Conservation (phyloP, 2,888 invertebrate species). For the Hydrotaea cyrtoneurina region DNA sequence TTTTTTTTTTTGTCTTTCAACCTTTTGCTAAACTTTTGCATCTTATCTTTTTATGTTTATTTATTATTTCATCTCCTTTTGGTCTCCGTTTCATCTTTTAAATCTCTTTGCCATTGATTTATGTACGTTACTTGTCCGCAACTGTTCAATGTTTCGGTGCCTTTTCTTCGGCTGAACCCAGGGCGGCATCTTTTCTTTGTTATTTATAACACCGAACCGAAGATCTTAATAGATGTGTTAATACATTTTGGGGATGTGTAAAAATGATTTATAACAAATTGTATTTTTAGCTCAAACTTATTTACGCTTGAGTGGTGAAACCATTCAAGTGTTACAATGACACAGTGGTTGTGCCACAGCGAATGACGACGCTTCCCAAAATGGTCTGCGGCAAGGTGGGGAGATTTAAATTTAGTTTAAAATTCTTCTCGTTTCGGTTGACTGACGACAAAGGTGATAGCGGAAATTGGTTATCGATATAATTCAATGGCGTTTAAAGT, state of each 20-base stretch:
- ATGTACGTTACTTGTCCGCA: background rate
- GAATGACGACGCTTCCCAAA: background rate
- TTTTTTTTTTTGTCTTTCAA: background rate
- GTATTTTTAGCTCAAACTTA: background rate
- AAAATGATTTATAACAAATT: slow-evolving; percentile 22
- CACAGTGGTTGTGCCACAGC: background rate
- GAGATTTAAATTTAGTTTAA: background rate
- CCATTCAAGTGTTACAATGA: slow-evolving; percentile 6
- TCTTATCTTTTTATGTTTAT: background rate
- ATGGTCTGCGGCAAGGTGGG: background rate
- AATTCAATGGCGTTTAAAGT: background rate
- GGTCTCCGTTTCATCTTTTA: background rate
- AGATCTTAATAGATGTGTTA: slow-evolving; percentile 8
- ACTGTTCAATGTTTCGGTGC: background rate
- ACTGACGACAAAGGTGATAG: background rate
- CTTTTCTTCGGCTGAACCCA: background rate
- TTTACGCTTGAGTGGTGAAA: slow-evolving; percentile 1
- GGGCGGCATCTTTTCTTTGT: background rate
- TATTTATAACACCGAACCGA: slow-evolving; percentile 1
- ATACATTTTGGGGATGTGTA: slow-evolving; percentile 6
- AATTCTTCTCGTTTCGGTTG: background rate
- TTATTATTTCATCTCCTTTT: too few species aligned
- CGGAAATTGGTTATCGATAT: background rate
- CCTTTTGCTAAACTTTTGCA: background rate
- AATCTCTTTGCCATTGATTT: slow-evolving; percentile 9